A percentile compares a stretch with the other conserved stretches of the same genome.
Conservation (phyloP, 2,797 vertebrate genomes). For the Orestias chungarensis region DNA sequence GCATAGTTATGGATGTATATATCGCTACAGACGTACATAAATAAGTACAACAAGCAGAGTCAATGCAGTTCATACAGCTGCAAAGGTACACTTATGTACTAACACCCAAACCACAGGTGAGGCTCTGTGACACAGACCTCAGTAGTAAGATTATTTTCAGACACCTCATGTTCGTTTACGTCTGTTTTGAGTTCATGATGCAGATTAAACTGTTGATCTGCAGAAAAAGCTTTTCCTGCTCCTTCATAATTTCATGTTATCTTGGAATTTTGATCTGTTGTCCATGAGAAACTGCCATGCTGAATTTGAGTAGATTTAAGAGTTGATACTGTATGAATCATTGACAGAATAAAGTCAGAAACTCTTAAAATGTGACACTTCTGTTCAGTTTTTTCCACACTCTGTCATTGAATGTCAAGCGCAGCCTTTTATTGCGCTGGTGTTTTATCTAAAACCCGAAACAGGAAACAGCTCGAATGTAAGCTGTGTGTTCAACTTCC, state of each 20-base stretch:
- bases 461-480: conserved; percentile 60
- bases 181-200: conserved; percentile 32
- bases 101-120: conserved; percentile 8
- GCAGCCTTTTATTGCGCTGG: conserved; percentile 3
- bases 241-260: conserved; percentile 13
- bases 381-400: neutral
- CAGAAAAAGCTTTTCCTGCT: conserved; percentile 27
- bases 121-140: conserved; percentile 13
- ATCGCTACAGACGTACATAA: neutral
- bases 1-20: neutral
- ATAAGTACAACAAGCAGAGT: neutral
- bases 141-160: conserved; percentile 12
- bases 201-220: conserved; percentile 23
- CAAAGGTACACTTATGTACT: conserved; percentile 11
- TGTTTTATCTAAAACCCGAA: conserved; percentile 39
- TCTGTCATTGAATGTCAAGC: conserved; percentile 9
- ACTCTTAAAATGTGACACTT: neutral
- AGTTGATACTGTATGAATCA: neutral
- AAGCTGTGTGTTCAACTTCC: conserved; percentile 32
- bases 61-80: conserved; percentile 2
- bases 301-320: conserved; percentile 1
- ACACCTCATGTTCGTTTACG: conserved; percentile 8
- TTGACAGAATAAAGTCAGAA: neutral
- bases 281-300: neutral
- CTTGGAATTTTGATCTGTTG: conserved; percentile 6